Evolutionary conservation across 2,888 invertebrate genomes (phyloP).

Genomic region (Pammene fasciana): DNA sequence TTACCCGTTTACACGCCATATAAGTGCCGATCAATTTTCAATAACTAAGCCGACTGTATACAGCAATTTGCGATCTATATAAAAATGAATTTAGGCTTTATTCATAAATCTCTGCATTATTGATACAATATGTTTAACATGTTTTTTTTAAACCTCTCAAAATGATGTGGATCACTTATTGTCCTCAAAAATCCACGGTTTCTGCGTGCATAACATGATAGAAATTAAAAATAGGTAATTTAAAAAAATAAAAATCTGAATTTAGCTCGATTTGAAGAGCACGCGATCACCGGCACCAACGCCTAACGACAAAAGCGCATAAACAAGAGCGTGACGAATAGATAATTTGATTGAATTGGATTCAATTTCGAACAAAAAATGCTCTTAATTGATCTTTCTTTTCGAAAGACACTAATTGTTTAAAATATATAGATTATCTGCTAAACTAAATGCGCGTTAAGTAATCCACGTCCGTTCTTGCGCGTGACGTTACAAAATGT

Average conservation of each 20-base stretch:
- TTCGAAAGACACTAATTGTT: not conserved
- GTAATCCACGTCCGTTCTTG: conserved; percentile 40
- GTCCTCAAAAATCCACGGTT: too few species aligned
- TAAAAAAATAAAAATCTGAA: too few species aligned
- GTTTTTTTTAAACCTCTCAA: too few species aligned
- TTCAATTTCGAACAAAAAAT: not conserved
- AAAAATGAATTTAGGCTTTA: not conserved
- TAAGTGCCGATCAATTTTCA: conserved; percentile 17
- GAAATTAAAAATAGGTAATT: too few species aligned
- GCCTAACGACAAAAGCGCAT: too few species aligned
- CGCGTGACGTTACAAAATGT: conserved; percentile 49
- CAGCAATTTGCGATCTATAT: not conserved
- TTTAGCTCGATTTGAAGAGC: too few species aligned
- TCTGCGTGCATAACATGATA: too few species aligned
- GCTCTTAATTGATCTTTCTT: not conserved
- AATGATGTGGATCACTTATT: too few species aligned
- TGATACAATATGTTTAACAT: not conserved
- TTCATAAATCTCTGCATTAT: not conserved
- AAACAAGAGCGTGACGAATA: too few species aligned
- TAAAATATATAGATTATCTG: conserved; percentile 8
- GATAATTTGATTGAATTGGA: too few species aligned
- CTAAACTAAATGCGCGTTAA: conserved; percentile 31
- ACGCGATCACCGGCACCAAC: too few species aligned
- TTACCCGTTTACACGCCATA: conserved; percentile 40
- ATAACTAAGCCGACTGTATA: not conserved